Conservation (phyloP, 1,140 invertebrate species). For the Drosophila prosaltans region DNA sequence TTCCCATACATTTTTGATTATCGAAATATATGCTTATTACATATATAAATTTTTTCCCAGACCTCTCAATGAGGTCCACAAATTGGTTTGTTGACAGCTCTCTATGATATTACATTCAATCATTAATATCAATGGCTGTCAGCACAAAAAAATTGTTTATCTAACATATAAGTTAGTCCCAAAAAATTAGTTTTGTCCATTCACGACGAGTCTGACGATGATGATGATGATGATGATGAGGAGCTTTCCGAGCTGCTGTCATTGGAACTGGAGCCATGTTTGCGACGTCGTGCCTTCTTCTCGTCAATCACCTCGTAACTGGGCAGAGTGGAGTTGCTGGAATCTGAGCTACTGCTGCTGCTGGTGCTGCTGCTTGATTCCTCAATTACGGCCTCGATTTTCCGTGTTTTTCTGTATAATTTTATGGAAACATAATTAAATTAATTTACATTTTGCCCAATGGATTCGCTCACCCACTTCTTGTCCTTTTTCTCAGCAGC, state of each 20-base stretch:
- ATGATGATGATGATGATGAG: slow-evolving; percentile 66
- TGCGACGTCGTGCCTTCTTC: slow-evolving; percentile 64
- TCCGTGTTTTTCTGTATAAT: slow-evolving; percentile 63
- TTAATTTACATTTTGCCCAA: not conserved
- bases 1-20: slow-evolving; percentile 45
- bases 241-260: slow-evolving; percentile 58
- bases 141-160: slow-evolving; percentile 49
- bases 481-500: slow-evolving; percentile 69
- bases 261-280: slow-evolving; percentile 60
- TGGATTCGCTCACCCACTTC: slow-evolving; percentile 59
- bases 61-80: slow-evolving; percentile 19
- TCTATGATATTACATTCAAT: not conserved
- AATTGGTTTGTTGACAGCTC: slow-evolving; percentile 26
- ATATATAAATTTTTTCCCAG: slow-evolving; percentile 25
- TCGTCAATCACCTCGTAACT: slow-evolving; percentile 82
- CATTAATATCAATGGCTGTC: slow-evolving; percentile 34
- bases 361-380: slow-evolving; percentile 62
- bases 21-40: slow-evolving; percentile 46
- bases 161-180: slow-evolving; percentile 54
- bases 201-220: slow-evolving; percentile 71
- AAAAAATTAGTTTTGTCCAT: slow-evolving; percentile 22
- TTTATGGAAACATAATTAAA: not conserved
- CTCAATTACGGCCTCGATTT: slow-evolving; percentile 75
- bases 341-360: slow-evolving; percentile 65
- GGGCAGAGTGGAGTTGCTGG: slow-evolving; percentile 78